phyloP scores from a whole-genome alignment of 1,140 invertebrate species.

The Trichonephila clavata region DNA sequence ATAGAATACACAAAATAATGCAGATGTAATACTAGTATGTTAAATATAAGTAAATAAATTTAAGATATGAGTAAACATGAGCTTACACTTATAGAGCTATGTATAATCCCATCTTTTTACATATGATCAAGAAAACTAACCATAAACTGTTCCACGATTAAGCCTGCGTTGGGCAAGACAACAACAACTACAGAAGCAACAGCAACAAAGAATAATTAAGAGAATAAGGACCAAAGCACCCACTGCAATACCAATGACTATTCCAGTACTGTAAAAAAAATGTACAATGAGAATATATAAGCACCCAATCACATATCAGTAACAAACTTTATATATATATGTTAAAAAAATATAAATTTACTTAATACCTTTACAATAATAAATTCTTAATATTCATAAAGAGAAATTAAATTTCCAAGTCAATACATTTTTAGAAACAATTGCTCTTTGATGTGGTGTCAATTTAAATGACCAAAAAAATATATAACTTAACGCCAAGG shows the following conservation, averaged over 20 bases:
- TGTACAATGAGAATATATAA: neutral
- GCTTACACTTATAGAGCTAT: conserved; percentile 27
- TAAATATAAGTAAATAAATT: neutral
- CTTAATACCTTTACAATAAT: no score
- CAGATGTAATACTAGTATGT: neutral
- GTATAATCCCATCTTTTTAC: conserved; percentile 24
- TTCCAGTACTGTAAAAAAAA: conserved; percentile 32
- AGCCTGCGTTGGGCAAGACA: conserved; percentile 65
- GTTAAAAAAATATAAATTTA: no score
- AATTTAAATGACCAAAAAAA: no score
- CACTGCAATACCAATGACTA: conserved; percentile 54
- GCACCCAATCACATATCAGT: no score
- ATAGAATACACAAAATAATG: no score
- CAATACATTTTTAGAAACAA: no score
- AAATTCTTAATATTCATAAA: no score
- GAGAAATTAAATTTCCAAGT: no score
- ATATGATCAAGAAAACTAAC: conserved; percentile 63
- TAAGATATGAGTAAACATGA: conserved; percentile 27
- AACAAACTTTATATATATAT: no score
- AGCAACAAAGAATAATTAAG: conserved; percentile 57
- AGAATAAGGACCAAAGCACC: conserved; percentile 49
- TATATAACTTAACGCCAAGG: no score
- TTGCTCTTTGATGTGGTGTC: no score
- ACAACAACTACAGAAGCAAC: conserved; percentile 76
- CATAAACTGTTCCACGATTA: conserved; percentile 70